Evolutionary conservation across 1,140 invertebrate species (phyloP).

Genomic region (Melipona quadrifasciata): DNA sequence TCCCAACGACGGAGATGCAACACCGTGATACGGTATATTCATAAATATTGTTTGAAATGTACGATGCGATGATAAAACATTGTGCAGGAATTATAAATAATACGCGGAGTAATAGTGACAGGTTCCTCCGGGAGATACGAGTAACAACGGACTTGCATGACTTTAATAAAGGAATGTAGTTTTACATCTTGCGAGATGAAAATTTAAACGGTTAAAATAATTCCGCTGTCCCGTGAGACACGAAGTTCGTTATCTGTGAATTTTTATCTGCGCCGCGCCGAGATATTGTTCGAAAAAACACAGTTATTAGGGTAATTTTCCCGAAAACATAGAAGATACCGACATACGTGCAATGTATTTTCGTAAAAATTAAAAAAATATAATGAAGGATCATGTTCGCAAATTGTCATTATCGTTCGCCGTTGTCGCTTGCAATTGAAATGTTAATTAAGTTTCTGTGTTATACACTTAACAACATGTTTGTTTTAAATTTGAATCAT

Average conservation of each 20-base stretch:
- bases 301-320: conserved; percentile 6
- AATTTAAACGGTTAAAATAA: conserved; percentile 27
- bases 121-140: background rate
- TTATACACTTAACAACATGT: too few species aligned
- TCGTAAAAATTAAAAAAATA: background rate
- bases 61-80: background rate
- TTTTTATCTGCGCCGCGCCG: background rate
- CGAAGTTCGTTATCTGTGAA: conserved; percentile 1
- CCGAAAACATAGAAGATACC: background rate
- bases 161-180: background rate
- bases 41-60: background rate
- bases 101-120: background rate
- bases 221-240: background rate
- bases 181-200: conserved; percentile 25
- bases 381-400: background rate
- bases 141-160: conserved; percentile 8
- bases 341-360: background rate
- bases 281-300: background rate
- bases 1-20: background rate
- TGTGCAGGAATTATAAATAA: conserved; percentile 15
- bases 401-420: background rate
- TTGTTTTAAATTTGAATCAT: background rate
- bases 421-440: background rate
- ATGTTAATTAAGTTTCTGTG: background rate
- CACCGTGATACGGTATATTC: background rate